A percentile compares a stretch with the other conserved stretches of the same genome.
Evolutionary conservation across 2,888 invertebrate species (phyloP).

Genomic region (Scaptomyza flava): DNA sequence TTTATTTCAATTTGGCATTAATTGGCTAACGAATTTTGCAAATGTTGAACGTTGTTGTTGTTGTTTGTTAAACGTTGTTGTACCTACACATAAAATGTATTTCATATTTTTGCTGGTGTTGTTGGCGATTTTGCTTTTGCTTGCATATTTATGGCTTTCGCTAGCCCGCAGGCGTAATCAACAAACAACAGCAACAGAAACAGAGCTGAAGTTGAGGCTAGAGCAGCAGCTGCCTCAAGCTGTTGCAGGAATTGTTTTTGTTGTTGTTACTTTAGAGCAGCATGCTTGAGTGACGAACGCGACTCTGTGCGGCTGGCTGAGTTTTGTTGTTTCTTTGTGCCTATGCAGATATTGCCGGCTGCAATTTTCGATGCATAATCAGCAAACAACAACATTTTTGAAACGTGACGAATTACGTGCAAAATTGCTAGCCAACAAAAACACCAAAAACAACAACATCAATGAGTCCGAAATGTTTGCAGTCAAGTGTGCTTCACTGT

Average conservation of each 20-base stretch:
- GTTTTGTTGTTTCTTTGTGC: conserved; percentile 21
- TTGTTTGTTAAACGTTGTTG: conserved; percentile 14
- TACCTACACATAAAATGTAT: conserved; percentile 34
- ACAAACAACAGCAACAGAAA: conserved; percentile 18
- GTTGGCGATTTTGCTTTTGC: conserved; percentile 11
- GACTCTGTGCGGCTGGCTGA: conserved; percentile 29
- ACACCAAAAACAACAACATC: conserved; percentile 10
- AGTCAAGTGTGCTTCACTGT: conserved; percentile 39
- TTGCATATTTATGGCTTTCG: conserved; percentile 62
- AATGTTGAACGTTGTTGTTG: conserved; percentile 32
- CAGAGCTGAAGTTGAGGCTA: conserved; percentile 21
- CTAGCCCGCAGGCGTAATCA: conserved; percentile 56
- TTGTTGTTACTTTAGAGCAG: neutral
- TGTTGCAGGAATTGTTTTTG: neutral
- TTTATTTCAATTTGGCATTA: conserved; percentile 74
- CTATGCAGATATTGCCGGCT: conserved; percentile 72
- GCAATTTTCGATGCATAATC: conserved; percentile 76
- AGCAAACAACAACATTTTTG: conserved; percentile 46
- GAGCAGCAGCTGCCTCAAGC: conserved; percentile 34
- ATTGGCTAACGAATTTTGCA: conserved; percentile 63
- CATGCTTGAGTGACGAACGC: conserved; percentile 56
- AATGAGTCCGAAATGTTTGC: conserved; percentile 15
- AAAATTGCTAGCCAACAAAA: conserved; percentile 61
- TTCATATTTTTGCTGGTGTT: conserved; percentile 35
- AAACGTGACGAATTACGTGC: conserved; percentile 79